phyloP scores from a whole-genome alignment of 2,113 vertebrate species.

The Gallinago undulata region DNA sequence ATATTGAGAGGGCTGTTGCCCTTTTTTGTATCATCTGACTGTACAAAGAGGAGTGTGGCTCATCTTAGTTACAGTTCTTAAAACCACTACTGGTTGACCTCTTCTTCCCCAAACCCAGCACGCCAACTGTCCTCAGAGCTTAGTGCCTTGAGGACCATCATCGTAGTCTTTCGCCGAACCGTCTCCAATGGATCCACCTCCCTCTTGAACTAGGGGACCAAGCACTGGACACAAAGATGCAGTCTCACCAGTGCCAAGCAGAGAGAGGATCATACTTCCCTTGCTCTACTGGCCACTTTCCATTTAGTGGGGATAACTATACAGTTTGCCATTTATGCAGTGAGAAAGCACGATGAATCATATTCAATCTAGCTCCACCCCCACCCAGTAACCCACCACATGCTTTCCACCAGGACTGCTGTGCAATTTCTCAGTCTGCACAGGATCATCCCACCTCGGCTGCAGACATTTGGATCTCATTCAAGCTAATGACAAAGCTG shows the following conservation, averaged over 20 bases:
- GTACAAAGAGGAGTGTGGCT: neutral
- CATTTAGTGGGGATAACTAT: neutral
- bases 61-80: neutral
- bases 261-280: neutral
- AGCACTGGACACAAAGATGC: neutral
- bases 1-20: neutral
- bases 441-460: neutral
- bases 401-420: neutral
- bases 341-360: neutral
- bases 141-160: neutral
- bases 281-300: neutral
- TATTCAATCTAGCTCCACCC: neutral
- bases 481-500: constrained; percentile 29
- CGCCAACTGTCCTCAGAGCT: neutral
- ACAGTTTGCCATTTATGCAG: neutral
- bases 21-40: neutral
- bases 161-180: neutral
- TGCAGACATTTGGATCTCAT: neutral
- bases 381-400: neutral
- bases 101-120: neutral
- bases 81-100: neutral
- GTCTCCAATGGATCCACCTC: neutral
- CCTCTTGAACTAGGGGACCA: neutral
- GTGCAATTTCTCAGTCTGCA: neutral
- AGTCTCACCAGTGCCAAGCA: neutral